Evolutionary conservation across 2,113 vertebrate species (phyloP).

Genomic region (Ptilorrhoa leucosticta): DNA sequence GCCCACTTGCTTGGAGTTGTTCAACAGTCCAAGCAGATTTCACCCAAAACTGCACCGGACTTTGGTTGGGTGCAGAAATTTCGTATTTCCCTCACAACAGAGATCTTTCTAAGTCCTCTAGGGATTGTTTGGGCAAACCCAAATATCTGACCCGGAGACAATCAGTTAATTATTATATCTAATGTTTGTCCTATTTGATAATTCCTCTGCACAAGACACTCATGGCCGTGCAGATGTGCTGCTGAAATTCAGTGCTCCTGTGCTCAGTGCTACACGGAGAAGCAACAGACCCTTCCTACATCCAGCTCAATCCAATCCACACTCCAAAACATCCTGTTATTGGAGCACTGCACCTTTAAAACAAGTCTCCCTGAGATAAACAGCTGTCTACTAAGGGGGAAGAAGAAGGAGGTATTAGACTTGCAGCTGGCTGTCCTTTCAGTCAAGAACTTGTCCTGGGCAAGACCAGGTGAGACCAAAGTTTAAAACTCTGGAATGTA

Average conservation of each 20-base stretch:
- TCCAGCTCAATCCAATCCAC: background rate
- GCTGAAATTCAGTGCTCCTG: background rate
- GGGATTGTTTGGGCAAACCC: background rate
- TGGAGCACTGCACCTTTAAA: background rate
- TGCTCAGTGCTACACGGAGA: background rate
- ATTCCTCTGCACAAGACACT: background rate
- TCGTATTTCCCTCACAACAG: background rate
- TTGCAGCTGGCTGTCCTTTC: background rate
- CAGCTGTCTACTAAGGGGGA: fast-evolving
- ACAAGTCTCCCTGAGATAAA: background rate
- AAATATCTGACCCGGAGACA: background rate
- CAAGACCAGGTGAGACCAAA: background rate
- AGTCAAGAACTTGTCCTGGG: background rate
- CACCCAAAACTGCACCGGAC: background rate
- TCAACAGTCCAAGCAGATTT: background rate
- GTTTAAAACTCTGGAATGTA: background rate
- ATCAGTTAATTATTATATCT: slow-evolving; percentile 1
- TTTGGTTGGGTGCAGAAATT: background rate
- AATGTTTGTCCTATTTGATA: background rate
- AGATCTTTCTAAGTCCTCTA: background rate
- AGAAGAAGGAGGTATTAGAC: background rate
- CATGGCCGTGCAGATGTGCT: background rate
- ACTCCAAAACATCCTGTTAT: background rate
- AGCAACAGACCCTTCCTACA: background rate
- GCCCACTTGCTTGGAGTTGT: background rate